These are phyloP conservation scores for Phenganax subtilis DNA, from an alignment of 92 coral and sea anemone species.

Conservation along the genomic window DNA sequence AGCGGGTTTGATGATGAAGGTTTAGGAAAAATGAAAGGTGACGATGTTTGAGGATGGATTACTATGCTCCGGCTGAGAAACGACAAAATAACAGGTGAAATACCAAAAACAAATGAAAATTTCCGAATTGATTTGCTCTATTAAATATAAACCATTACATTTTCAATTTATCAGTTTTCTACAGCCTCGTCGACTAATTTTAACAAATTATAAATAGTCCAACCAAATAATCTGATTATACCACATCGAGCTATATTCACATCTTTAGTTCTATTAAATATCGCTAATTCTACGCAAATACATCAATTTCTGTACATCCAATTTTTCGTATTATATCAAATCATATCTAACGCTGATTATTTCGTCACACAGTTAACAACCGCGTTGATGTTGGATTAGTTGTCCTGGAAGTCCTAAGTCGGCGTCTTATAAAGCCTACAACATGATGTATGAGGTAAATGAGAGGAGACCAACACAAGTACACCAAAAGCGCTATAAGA, in stretches of 20 bases:
- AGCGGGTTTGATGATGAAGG: constrained; percentile 84
- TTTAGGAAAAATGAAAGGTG: constrained; percentile 83
- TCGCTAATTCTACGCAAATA: not conserved
- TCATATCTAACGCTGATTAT: no score
- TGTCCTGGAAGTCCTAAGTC: constrained; percentile 1
- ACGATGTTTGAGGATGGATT: constrained; percentile 42
- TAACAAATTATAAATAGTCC: not conserved
- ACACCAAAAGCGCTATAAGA: not conserved
- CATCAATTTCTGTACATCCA: not conserved
- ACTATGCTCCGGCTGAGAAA: constrained; percentile 50
- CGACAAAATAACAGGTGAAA: constrained; percentile 19
- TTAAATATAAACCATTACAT: not conserved
- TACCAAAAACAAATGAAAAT: not conserved
- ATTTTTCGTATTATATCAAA: not conserved
- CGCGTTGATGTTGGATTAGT: constrained; percentile 3
- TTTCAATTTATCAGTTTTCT: not conserved
- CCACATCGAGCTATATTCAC: not conserved
- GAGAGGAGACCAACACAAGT: constrained; percentile 16
- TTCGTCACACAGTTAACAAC: constrained; percentile 19
- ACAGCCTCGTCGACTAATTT: not conserved
- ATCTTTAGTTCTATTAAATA: constrained; percentile 1
- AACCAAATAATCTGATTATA: not conserved
- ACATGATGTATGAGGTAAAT: constrained; percentile 4
- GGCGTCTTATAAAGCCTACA: constrained; percentile 10
- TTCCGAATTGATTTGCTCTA: not conserved